These are phyloP conservation scores for Timema cristinae DNA, from an alignment of 2,888 invertebrate species.

Conservation along the genomic window DNA sequence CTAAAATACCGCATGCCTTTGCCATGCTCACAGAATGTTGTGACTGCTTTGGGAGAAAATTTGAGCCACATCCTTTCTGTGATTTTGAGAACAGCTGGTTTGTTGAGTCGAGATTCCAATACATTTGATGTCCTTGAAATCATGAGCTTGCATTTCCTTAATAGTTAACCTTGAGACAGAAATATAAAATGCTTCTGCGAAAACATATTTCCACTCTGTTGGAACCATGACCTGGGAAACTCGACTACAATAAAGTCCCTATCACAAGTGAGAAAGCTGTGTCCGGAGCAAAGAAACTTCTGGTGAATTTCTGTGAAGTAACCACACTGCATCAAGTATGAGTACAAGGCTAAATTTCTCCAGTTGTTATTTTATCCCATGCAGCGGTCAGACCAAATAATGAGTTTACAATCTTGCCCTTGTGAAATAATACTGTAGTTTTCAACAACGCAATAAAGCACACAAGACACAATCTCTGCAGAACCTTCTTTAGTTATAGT, in stretches of 20 bases:
- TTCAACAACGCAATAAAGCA: slow-evolving; percentile 2
- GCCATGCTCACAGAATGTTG: slow-evolving; percentile 9
- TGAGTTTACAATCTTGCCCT: neutral
- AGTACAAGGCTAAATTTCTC: slow-evolving; percentile 7
- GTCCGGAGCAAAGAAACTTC: neutral
- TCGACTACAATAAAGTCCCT: neutral
- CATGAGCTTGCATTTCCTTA: too few relatives aligned
- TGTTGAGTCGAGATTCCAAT: too few relatives aligned
- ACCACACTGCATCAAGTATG: neutral
- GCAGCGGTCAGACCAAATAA: slow-evolving; percentile 10
- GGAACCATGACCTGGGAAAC: slow-evolving; percentile 8
- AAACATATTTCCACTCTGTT: slow-evolving; percentile 1
- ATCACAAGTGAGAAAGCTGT: slow-evolving; percentile 13
- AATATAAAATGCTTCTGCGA: neutral
- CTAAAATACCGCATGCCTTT: neutral
- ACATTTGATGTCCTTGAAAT: too few relatives aligned
- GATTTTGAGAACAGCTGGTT: neutral
- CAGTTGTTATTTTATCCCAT: slow-evolving; percentile 19
- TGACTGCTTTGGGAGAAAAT: neutral
- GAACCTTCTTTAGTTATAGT: neutral
- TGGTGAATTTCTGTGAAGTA: slow-evolving; percentile 16
- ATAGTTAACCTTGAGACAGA: too few relatives aligned
- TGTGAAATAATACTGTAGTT: neutral
- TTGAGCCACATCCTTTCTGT: neutral
- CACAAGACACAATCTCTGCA: slow-evolving; percentile 12